A percentile compares a stretch with the other conserved stretches of the same genome.
Evolutionary conservation across 1,140 invertebrate genomes (phyloP).

Genomic region (Lucilia sericata): DNA sequence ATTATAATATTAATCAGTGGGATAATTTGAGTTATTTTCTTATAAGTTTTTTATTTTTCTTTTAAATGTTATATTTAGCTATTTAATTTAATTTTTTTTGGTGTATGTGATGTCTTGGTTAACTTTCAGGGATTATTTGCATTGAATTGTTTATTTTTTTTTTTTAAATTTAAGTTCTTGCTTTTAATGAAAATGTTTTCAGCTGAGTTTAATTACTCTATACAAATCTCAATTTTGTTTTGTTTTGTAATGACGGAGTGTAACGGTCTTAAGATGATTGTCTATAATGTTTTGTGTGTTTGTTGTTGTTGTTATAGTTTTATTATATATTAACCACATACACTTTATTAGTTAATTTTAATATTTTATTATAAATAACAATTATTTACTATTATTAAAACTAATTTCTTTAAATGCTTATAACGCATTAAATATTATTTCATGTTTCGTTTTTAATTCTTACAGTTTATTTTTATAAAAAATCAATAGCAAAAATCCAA

Average conservation of each 20-base stretch:
- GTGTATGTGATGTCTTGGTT: conserved; percentile 35
- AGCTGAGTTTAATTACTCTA: not conserved
- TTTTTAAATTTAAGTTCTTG: not conserved
- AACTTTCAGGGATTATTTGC: conserved; percentile 20
- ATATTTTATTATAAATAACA: not conserved
- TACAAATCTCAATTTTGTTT: not conserved
- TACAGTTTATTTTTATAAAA: no score
- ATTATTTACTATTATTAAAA: no score
- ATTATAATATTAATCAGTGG: conserved; percentile 25
- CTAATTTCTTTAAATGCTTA: not conserved
- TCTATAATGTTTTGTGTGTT: conserved; percentile 4
- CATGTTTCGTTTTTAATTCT: no score
- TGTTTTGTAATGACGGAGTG: not conserved
- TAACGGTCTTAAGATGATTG: conserved; percentile 9
- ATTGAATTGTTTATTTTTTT: not conserved
- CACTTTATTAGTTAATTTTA: not conserved
- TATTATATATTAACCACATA: no score
- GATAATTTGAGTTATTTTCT: conserved; percentile 31
- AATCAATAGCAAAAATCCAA: no score
- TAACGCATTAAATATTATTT: conserved; percentile 24
- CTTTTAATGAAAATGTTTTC: not conserved
- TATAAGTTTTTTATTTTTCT: not conserved
- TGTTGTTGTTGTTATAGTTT: not conserved
- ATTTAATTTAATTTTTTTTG: not conserved
- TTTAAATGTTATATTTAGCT: not conserved